Evolutionary conservation across 2,888 invertebrate species (phyloP).

Genomic region (Hermaeophaga mercurialis): DNA sequence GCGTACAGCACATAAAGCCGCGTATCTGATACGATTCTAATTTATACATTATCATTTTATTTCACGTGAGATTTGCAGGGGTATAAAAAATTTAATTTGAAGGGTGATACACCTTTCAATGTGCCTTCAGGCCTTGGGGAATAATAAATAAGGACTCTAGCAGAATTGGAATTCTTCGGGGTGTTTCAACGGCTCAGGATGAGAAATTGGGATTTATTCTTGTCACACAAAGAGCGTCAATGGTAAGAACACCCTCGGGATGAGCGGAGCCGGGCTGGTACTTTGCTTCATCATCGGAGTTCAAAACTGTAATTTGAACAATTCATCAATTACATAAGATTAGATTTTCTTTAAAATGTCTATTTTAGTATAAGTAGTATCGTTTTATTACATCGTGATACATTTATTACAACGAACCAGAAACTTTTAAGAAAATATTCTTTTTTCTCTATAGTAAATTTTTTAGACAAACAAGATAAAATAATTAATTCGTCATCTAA

Average conservation of each 20-base stretch:
- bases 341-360: too few relatives aligned
- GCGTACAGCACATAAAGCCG: too few relatives aligned
- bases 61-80: constrained; percentile 16
- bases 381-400: too few relatives aligned
- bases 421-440: too few relatives aligned
- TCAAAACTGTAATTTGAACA: background rate
- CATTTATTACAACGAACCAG: too few relatives aligned
- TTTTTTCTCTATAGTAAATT: too few relatives aligned
- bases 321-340: too few relatives aligned
- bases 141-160: constrained; percentile 34
- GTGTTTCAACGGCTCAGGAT: constrained; percentile 33
- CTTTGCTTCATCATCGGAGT: constrained; percentile 1
- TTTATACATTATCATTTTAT: constrained; percentile 15
- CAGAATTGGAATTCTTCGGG: constrained; percentile 33
- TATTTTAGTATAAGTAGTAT: too few relatives aligned
- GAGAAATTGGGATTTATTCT: constrained; percentile 35
- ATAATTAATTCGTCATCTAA: too few relatives aligned
- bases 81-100: constrained; percentile 30
- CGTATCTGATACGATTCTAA: too few relatives aligned
- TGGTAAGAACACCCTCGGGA: constrained; percentile 24
- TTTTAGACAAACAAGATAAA: too few relatives aligned
- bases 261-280: constrained; percentile 4
- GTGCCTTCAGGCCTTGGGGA: constrained; percentile 27
- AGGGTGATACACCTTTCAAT: constrained; percentile 31
- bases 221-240: constrained; percentile 27